phyloP scores from a whole-genome alignment of 1,140 invertebrate species.

The Caenorhabditis latens region DNA sequence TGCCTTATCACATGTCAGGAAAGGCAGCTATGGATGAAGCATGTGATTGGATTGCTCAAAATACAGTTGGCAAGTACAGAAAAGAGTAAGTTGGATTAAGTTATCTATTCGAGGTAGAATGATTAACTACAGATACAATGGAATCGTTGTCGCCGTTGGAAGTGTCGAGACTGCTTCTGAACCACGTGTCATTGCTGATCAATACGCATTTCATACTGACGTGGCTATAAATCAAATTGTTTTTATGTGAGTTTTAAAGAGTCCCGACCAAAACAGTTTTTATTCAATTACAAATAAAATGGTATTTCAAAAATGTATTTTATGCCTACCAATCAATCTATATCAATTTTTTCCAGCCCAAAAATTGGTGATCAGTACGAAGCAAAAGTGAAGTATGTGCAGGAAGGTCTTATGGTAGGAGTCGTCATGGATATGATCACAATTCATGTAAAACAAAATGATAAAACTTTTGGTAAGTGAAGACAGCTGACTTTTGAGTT shows the following conservation, averaged over 20 bases:
- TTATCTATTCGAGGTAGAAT: neutral
- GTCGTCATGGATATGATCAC: constrained; percentile 47
- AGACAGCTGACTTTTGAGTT: neutral
- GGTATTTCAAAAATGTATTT: too few species aligned
- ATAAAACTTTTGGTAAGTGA: constrained; percentile 10
- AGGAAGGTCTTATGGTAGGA: constrained; percentile 24
- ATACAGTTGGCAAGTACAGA: constrained; percentile 45
- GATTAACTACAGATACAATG: constrained; percentile 1
- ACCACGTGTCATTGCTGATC: constrained; percentile 36
- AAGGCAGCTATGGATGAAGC: constrained; percentile 33
- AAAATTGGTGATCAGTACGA: constrained; percentile 31
- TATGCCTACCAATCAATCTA: too few species aligned
- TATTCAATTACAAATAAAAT: too few species aligned
- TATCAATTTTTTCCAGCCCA: neutral
- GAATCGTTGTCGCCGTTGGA: constrained; percentile 43
- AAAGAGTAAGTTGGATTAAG: neutral
- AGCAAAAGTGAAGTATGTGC: constrained; percentile 41
- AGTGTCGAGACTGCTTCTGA: neutral
- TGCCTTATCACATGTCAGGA: constrained; percentile 47
- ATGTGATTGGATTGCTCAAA: constrained; percentile 36
- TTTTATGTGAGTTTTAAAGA: constrained; percentile 10
- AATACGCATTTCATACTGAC: constrained; percentile 24
- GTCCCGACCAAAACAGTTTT: neutral
- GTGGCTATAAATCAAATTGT: constrained; percentile 31
- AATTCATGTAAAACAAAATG: constrained; percentile 22